These are phyloP conservation scores for Semicossyphus pulcher DNA, from an alignment of 2,113 vertebrate species.

Conservation along the genomic window DNA sequence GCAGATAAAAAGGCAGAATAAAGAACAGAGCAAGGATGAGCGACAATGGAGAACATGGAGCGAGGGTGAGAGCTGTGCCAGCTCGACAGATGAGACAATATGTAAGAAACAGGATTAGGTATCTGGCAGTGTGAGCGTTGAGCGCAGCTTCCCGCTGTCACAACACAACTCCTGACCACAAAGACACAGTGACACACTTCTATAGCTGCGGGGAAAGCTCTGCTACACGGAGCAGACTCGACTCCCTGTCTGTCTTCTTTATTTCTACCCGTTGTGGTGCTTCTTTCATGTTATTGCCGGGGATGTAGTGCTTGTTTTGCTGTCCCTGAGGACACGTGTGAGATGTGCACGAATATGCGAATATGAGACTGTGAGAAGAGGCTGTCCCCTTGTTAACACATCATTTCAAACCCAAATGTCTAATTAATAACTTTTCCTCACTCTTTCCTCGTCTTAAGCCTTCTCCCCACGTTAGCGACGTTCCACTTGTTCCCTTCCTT, in stretches of 20 bases:
- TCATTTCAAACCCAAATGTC: no score
- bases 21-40: neutral
- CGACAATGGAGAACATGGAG: constrained; percentile 6
- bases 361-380: constrained; percentile 1
- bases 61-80: constrained; percentile 17
- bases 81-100: constrained; percentile 24
- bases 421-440: neutral
- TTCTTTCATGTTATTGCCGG: constrained; percentile 15
- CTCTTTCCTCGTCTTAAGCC: neutral
- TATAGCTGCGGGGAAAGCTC: constrained; percentile 41
- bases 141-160: constrained; percentile 50
- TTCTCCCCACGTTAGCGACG: neutral
- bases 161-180: constrained; percentile 52
- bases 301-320: constrained; percentile 17
- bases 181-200: constrained; percentile 52
- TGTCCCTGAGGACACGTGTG: constrained; percentile 20
- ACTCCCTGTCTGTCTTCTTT: neutral
- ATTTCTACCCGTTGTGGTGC: constrained; percentile 12
- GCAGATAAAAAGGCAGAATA: constrained; percentile 4
- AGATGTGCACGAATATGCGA: constrained; percentile 1
- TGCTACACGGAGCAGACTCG: constrained; percentile 20
- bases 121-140: constrained; percentile 13
- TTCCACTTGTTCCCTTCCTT: constrained; percentile 14
- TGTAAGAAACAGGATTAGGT: constrained; percentile 41
- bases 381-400: no score